Base-by-base conservation (phyloP, 2,113 vertebrate species). In the Baryphthengus martii region DNA sequence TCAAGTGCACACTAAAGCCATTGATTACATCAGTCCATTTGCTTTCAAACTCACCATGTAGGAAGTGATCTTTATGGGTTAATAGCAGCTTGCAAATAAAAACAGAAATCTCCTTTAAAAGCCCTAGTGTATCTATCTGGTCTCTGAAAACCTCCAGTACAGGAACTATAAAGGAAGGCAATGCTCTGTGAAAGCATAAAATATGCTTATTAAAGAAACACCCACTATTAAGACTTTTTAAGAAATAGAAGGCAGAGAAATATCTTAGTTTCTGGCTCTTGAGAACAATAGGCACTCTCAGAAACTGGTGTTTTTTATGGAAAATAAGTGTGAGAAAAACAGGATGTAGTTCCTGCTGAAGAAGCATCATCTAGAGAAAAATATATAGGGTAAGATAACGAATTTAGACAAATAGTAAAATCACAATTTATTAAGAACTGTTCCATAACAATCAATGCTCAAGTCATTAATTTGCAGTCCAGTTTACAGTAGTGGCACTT, bases 401-500 rank as follows among this genome's bases (percentile, higher is more conserved):
- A 77, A 75, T 47, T 80, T 67, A 31, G 28, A 44, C 68, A 59
- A 88, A 66, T 1, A 66, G 12, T 37, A 37, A 26, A 70, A 55
- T 17, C 29, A 47, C 58, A 53, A 25, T 79, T 4, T 56, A 55
- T 61, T 4, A 67, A 78, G 45, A 67, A 52, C 10, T 45, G 13
- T 62, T 71, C 24, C 16, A 3, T 70, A 66, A 61, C 16, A 55
- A 39, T 8, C 7, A 87, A 47, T 20, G 4, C 53, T 66, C 42
- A 72, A 71, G 8, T 25, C 47, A 18, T n/a, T 72, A 4, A 37
- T 29, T 40, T 65, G 25, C 37, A 73, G 35, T 62, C 79, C 26
- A 65, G 42, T 62, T 31, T 66, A 21, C 42, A 77, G 50, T 26
- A 92, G 94, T 65, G 94, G 92, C 97, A 97, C 95, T 98, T 92